Conservation (phyloP, 2,113 vertebrate species). For the Dunckerocampus dactyliophorus region DNA sequence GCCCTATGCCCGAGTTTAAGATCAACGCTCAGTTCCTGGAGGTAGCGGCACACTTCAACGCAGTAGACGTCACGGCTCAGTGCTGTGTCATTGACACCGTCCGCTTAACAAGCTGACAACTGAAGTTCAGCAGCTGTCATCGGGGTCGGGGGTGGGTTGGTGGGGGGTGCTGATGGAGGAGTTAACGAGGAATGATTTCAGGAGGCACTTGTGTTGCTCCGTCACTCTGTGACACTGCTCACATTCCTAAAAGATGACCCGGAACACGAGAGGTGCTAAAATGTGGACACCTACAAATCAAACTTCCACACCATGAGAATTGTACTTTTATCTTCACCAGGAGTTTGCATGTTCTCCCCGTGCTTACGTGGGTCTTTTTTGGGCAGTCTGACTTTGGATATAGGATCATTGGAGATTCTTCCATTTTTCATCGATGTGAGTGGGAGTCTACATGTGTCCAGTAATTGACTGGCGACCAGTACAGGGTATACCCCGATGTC, state of each 20-base stretch:
- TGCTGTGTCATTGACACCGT: slow-evolving; percentile 10
- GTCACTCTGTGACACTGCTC: slow-evolving; percentile 15
- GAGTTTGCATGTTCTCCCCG: too few species aligned
- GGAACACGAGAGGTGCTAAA: not conserved
- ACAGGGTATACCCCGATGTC: too few species aligned
- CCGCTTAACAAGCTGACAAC: slow-evolving; percentile 35
- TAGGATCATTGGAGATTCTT: too few species aligned
- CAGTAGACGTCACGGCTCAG: slow-evolving; percentile 29
- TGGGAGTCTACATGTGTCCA: too few species aligned
- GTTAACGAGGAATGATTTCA: slow-evolving; percentile 17
- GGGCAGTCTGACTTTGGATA: too few species aligned
- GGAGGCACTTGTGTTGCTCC: slow-evolving; percentile 30
- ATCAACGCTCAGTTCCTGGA: slow-evolving; percentile 96
- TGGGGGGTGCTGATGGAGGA: slow-evolving; percentile 7
- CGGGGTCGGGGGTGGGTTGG: slow-evolving; percentile 1
- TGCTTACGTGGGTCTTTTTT: too few species aligned
- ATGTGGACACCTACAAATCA: not conserved
- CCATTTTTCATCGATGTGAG: too few species aligned
- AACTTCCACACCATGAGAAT: not conserved
- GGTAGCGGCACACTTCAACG: slow-evolving; percentile 61
- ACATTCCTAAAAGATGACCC: slow-evolving; percentile 12
- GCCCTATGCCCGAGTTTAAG: slow-evolving; percentile 92
- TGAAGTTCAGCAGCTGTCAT: slow-evolving; percentile 54
- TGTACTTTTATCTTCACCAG: not conserved
- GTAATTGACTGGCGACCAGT: too few species aligned